Conservation (phyloP, 30 jellyfish, hydroid and myxozoan species). For the Aurelia aurita complex sp. Pacific region DNA sequence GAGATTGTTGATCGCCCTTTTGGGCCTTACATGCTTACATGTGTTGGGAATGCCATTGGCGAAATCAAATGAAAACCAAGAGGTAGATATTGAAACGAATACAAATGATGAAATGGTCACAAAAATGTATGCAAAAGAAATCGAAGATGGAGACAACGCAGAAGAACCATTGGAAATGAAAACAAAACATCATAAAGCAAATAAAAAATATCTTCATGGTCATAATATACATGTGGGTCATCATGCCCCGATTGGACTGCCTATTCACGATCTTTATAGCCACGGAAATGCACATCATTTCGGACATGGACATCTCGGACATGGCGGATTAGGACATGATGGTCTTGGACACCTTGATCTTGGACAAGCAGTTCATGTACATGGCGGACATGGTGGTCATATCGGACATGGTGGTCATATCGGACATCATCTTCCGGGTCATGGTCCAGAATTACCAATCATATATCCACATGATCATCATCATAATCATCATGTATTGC, state of each 20-base stretch:
- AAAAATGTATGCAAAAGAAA: slow-evolving; percentile 53
- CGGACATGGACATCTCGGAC: slow-evolving; percentile 21
- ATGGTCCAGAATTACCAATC: slow-evolving; percentile 36
- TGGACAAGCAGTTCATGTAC: slow-evolving; percentile 1
- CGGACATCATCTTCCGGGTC: slow-evolving; percentile 24
- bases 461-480: slow-evolving; percentile 4
- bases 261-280: slow-evolving; percentile 6
- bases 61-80: slow-evolving; percentile 7
- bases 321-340: background rate
- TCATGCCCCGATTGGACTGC: slow-evolving; percentile 35
- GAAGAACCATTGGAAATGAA: slow-evolving; percentile 26
- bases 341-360: slow-evolving; percentile 21
- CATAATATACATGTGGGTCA: background rate
- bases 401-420: background rate
- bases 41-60: slow-evolving; percentile 5
- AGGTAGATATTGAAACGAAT: slow-evolving; percentile 24
- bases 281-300: slow-evolving; percentile 2
- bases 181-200: slow-evolving; percentile 43
- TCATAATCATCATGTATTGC: slow-evolving; percentile 1
- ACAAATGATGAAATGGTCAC: slow-evolving; percentile 29
- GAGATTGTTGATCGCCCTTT: no score
- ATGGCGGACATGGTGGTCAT: slow-evolving; percentile 8
- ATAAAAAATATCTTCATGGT: slow-evolving; percentile 45
- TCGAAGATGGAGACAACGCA: slow-evolving; percentile 64
- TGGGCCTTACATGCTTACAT: background rate